phyloP scores from a whole-genome alignment of 2,888 invertebrate genomes.

The Nebria brevicollis region DNA sequence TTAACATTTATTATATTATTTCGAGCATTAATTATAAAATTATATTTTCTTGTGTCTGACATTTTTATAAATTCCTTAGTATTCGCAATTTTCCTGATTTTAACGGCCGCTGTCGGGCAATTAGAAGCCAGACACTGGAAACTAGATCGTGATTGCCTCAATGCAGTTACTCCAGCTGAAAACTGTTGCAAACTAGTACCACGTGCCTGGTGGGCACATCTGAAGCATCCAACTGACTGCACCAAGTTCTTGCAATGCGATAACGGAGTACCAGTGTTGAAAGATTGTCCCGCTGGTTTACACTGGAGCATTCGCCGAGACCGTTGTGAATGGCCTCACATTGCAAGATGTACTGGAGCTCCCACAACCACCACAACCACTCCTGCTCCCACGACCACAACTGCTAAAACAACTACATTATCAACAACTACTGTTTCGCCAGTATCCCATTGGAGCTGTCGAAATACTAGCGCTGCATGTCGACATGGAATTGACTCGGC shows the following conservation, averaged over 20 bases:
- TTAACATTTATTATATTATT: neutral
- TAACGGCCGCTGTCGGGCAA: constrained; percentile 7
- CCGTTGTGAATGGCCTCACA: constrained; percentile 33
- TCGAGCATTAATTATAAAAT: neutral
- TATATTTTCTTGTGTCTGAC: neutral
- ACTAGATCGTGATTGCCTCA: neutral
- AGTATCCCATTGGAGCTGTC: neutral
- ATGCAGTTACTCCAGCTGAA: neutral
- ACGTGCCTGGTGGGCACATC: constrained; percentile 18
- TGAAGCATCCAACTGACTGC: constrained; percentile 33
- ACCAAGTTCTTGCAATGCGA: constrained; percentile 40
- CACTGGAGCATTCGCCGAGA: constrained; percentile 24
- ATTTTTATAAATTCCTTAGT: neutral
- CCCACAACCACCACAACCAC: constrained; percentile 22
- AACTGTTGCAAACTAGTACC: constrained; percentile 7
- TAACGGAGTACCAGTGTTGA: constrained; percentile 27
- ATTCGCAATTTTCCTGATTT: neutral
- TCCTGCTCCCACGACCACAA: neutral
- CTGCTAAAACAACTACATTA: constrained; percentile 3
- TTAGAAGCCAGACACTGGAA: constrained; percentile 1
- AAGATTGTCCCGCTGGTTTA: constrained; percentile 30
- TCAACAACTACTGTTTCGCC: constrained; percentile 2
- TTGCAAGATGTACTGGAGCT: constrained; percentile 26
- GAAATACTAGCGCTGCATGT: constrained; percentile 9
- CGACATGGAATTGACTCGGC: constrained; percentile 24